Percentiles rank a stretch among this genome's conserved stretches.
These are phyloP conservation scores for Drosophila neotestacea DNA, from an alignment of 2,888 invertebrate genomes.

Conservation along the genomic window DNA sequence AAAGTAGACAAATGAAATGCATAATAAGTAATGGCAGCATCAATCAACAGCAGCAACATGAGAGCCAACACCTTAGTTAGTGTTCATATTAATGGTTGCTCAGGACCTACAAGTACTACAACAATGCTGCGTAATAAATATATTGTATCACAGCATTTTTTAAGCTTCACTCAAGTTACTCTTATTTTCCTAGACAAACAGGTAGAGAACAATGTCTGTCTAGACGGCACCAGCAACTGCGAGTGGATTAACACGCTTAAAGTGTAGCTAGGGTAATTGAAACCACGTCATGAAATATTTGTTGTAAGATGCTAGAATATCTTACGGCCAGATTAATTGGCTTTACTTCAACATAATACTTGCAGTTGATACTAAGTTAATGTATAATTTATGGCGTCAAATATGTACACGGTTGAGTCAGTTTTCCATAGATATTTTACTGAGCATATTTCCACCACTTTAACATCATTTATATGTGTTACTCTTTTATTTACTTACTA, in stretches of 20 bases:
- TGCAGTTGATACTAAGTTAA: neutral
- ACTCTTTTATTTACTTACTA: neutral
- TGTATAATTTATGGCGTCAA: neutral
- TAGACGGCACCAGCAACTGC: constrained; percentile 41
- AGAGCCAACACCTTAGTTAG: constrained; percentile 12
- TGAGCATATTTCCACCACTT: neutral
- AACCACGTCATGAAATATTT: constrained; percentile 13
- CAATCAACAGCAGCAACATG: constrained; percentile 17
- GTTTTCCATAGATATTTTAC: no score
- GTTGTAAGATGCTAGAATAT: constrained; percentile 12
- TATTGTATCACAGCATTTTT: constrained; percentile 19
- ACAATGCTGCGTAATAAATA: constrained; percentile 19
- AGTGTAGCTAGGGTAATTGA: constrained; percentile 28
- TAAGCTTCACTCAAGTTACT: constrained; percentile 5
- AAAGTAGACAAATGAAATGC: constrained; percentile 30
- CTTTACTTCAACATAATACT: constrained; percentile 5
- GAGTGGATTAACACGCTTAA: constrained; percentile 21
- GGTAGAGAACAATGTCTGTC: constrained; percentile 35
- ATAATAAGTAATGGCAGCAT: constrained; percentile 20
- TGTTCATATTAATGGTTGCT: constrained; percentile 31
- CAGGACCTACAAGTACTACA: constrained; percentile 7
- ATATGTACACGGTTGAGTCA: neutral
- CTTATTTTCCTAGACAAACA: neutral
- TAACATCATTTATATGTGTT: neutral
- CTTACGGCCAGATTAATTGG: constrained; percentile 28